Percentiles rank a stretch among this genome's conserved stretches.
phyloP scores from a whole-genome alignment of 2,113 vertebrate genomes.

The Rhagologus leucostigma region DNA sequence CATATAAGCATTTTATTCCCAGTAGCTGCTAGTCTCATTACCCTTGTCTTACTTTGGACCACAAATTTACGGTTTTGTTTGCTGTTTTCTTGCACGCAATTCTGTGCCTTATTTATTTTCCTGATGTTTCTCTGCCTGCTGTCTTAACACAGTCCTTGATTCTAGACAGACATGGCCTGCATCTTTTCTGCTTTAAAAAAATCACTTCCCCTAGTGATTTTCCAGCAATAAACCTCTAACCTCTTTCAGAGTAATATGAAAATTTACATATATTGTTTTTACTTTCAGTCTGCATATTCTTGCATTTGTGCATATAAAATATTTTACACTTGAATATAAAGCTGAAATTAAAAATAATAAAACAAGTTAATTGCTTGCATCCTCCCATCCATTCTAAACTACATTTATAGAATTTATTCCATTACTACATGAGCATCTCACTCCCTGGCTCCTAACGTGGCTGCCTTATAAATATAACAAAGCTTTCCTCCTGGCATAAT shows the following conservation, averaged over 20 bases:
- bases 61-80: slow-evolving; percentile 3
- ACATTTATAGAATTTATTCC: not conserved
- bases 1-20: not conserved
- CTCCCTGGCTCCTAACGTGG: not conserved
- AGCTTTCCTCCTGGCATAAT: not conserved
- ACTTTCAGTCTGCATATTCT: not conserved
- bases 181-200: not conserved
- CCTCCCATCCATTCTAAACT: not conserved
- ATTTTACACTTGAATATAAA: not conserved
- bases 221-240: not conserved
- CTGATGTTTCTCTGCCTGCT: not conserved
- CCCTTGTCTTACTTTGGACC: not conserved
- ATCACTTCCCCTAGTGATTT: not conserved
- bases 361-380: not conserved
- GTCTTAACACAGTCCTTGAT: not conserved
- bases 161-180: not conserved
- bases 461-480: not conserved
- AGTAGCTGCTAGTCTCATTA: not conserved
- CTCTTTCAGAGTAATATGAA: not conserved
- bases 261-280: not conserved
- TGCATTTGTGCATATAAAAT: not conserved
- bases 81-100: not conserved
- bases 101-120: not conserved
- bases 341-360: slow-evolving; percentile 8
- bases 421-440: not conserved